Evolutionary conservation across 2,888 invertebrate genomes (phyloP).

Genomic region (Callyntrura guangdongensis): DNA sequence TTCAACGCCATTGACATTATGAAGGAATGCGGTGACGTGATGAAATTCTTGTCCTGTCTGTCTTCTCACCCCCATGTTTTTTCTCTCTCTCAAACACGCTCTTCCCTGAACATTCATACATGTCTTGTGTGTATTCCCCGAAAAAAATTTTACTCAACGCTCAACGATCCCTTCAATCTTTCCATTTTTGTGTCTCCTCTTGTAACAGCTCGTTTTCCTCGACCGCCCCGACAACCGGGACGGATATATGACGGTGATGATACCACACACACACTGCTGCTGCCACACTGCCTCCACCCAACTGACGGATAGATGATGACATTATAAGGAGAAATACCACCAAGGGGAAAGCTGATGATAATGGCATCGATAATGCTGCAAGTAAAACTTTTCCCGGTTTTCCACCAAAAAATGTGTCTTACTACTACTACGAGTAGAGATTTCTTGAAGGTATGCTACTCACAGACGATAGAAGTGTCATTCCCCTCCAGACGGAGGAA

Average conservation of each 20-base stretch:
- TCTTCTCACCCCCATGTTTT: neutral
- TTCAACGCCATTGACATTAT: too few species aligned
- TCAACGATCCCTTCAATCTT: constrained; percentile 35
- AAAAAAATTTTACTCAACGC: neutral
- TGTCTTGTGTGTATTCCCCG: neutral
- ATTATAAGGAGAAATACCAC: neutral
- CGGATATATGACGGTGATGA: neutral
- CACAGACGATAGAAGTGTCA: constrained; percentile 47
- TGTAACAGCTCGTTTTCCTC: constrained; percentile 4
- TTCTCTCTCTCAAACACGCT: constrained; percentile 8
- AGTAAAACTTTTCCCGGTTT: neutral
- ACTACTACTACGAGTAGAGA: neutral
- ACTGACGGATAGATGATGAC: neutral
- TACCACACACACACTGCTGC: neutral
- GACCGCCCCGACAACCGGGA: neutral
- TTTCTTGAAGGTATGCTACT: constrained; percentile 2
- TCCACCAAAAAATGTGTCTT: neutral
- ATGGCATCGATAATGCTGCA: constrained; percentile 20
- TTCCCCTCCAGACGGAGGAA: constrained; percentile 46
- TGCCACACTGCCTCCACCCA: neutral
- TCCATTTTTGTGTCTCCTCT: neutral
- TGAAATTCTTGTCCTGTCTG: constrained; percentile 31
- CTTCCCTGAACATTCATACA: neutral
- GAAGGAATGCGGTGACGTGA: neutral
- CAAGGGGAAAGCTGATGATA: constrained; percentile 28